These are phyloP conservation scores for Chaetodon trifasciatus DNA, from an alignment of 2,797 vertebrate species.

Conservation along the genomic window DNA sequence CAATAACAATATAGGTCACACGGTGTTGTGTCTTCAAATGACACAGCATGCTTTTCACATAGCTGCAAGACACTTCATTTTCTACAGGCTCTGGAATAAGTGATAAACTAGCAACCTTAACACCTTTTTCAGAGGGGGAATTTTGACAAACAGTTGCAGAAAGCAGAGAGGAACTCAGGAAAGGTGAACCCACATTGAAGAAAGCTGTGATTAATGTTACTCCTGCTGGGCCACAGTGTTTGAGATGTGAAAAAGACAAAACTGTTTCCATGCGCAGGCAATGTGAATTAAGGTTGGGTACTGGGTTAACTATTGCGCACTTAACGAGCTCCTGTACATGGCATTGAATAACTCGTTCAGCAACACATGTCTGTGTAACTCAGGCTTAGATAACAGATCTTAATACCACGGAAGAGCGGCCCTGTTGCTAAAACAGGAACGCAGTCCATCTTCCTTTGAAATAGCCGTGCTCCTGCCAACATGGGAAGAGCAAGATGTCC, in stretches of 20 bases:
- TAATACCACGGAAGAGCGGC: background rate
- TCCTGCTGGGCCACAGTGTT: background rate
- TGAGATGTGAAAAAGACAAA: slow-evolving; percentile 1
- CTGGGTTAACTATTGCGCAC: background rate
- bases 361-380: background rate
- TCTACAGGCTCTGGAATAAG: background rate
- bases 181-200: background rate
- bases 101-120: background rate
- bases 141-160: background rate
- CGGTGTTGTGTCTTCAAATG: too few relatives aligned
- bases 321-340: background rate
- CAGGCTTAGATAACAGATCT: background rate
- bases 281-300: background rate
- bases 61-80: background rate
- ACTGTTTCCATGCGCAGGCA: background rate
- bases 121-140: background rate
- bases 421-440: slow-evolving; percentile 22
- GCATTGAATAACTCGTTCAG: background rate
- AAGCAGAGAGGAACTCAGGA: background rate
- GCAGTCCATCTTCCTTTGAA: background rate
- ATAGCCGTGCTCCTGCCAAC: background rate
- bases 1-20: background rate
- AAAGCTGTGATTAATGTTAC: background rate
- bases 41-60: background rate
- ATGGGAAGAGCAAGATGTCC: background rate